phyloP scores from a whole-genome alignment of 2,888 invertebrate genomes.

The Ectobius pallidus region DNA sequence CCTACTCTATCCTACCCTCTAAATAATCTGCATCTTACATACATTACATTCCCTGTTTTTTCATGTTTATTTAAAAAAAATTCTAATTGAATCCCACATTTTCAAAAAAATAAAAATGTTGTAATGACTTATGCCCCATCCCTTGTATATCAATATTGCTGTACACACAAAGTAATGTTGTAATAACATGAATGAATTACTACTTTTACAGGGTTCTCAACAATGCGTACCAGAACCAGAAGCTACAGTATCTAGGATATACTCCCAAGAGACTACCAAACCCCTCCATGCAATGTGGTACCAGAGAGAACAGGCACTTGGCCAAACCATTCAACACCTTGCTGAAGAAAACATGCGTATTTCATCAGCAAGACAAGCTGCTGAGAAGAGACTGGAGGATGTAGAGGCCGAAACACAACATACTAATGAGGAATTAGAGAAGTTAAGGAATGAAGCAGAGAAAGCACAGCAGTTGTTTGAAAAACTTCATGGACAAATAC shows the following conservation, averaged over 20 bases:
- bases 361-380: background rate
- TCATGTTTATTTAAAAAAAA: too few species aligned
- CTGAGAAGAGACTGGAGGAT: background rate
- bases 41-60: too few species aligned
- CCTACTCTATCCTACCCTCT: too few species aligned
- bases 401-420: background rate
- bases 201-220: background rate
- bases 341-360: constrained; percentile 41
- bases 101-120: too few species aligned
- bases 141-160: too few species aligned
- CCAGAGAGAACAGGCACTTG: constrained; percentile 28
- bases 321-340: constrained; percentile 39
- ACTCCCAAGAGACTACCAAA: background rate
- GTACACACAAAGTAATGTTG: too few species aligned
- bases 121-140: too few species aligned
- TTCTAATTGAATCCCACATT: too few species aligned
- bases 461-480: constrained; percentile 3
- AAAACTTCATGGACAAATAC: constrained; percentile 1
- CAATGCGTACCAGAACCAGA: background rate
- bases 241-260: background rate
- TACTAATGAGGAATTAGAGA: background rate
- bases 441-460: background rate
- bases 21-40: too few species aligned
- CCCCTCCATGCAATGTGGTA: background rate
- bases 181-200: too few species aligned